Conservation (phyloP, 2,113 vertebrate genomes). For the Natator depressus region DNA sequence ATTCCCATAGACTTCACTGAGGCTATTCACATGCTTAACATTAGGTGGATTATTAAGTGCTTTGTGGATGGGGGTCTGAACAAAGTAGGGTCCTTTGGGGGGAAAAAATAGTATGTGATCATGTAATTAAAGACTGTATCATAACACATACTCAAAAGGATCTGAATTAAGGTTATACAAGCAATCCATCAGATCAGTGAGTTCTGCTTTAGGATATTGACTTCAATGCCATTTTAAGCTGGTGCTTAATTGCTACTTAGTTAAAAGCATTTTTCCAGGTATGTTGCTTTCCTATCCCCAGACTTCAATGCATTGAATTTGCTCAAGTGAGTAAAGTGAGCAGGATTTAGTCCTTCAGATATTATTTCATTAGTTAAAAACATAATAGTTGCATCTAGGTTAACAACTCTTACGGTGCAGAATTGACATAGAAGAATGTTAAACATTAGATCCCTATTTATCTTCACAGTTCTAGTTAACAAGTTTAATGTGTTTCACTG, state of each 20-base stretch:
- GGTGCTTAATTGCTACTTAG: neutral
- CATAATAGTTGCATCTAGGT: neutral
- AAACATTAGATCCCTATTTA: neutral
- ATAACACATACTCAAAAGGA: neutral
- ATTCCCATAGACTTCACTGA: neutral
- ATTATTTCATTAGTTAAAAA: neutral
- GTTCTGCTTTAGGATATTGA: neutral
- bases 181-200: neutral
- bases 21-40: neutral
- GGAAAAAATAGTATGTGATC: neutral
- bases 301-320: neutral
- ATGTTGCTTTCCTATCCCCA: neutral
- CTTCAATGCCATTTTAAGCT: neutral
- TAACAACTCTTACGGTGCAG: neutral
- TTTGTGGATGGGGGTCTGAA: neutral
- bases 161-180: neutral
- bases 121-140: neutral
- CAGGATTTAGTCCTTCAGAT: neutral
- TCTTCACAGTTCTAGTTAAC: neutral
- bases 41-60: neutral
- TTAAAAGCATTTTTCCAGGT: neutral
- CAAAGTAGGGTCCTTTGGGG: neutral
- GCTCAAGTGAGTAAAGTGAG: neutral
- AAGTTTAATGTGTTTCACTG: neutral
- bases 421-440: neutral